Base-by-base conservation (phyloP, 2,113 vertebrate species). In the Tricholaema leucomelas region DNA sequence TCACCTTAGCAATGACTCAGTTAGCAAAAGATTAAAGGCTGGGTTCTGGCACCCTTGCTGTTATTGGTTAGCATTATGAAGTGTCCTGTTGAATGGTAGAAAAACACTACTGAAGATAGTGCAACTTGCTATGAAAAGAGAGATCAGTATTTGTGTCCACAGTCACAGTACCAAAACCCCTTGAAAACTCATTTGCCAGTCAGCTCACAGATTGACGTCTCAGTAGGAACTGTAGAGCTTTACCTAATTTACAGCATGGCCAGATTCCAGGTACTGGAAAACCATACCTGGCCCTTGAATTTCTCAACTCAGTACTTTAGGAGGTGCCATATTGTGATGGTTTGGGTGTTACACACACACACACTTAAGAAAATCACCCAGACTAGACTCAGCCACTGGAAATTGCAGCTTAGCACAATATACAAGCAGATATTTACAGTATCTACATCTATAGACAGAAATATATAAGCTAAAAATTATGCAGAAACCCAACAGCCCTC, bases 1-100 rank as follows among this genome's bases (percentile, higher is more conserved):
- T 93, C 78, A 95, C 78, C 84, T 87, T 63, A 35, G 92, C 88
- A 82, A 28, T 71, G 84, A 60, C 67, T 93, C 87, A 52, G 76
- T 81, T n/a, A 91, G 81, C 54, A 35, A 31, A 30, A 69, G 81
- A 94, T 92, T 50, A 91, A 81, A 90, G 83, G 70, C 83, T 81
- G 66, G 61, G 6, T 63, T 4, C 58, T 78, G 69, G 91, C 65
- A n/a, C 36, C 75, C 73, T 83, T 24, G 79, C 81, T 90, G 81
- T 7, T 89, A n/a, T 4, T 21, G 90, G 80, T 10, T 88, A 85
- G 66, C 58, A 6, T 5, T 11, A 1, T 5, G 65, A 54, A 64
- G 65, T 50, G 19, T 48, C 61, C 83, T 64, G 60, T 9, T 25
- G 81, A 36, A 78, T 15, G 18, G 28, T 50, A 3, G 54, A 64